phyloP scores from a whole-genome alignment of 2,797 vertebrate genomes.

The Triplophysa yarkandensis region DNA sequence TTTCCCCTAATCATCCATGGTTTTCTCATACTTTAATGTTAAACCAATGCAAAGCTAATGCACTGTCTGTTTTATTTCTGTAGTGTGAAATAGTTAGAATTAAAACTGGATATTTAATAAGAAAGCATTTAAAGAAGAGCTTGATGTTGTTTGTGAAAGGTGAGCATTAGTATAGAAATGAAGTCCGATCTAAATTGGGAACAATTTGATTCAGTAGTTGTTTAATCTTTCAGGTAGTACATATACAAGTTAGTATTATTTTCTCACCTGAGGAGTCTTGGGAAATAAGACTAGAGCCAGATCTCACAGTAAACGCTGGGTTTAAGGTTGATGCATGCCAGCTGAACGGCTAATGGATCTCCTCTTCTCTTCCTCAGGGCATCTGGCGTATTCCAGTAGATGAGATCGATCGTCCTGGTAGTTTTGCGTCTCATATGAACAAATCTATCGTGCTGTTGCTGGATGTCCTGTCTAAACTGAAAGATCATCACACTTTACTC shows the following conservation, averaged over 20 bases:
- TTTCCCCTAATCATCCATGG: no score
- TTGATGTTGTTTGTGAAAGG: neutral
- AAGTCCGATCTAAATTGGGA: neutral
- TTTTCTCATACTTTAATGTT: neutral
- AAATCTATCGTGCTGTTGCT: conserved; percentile 94
- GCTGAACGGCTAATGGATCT: neutral
- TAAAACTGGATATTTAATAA: neutral
- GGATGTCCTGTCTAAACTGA: conserved; percentile 90
- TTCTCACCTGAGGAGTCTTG: conserved; percentile 3
- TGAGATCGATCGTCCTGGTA: conserved; percentile 98
- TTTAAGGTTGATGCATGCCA: neutral
- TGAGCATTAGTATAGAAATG: neutral
- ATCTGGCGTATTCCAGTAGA: conserved; percentile 99
- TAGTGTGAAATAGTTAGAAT: neutral
- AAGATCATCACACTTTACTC: conserved; percentile 92
- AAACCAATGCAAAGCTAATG: neutral
- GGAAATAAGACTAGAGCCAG: conserved; percentile 5
- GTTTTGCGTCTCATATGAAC: conserved; percentile 99
- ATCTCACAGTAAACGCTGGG: neutral
- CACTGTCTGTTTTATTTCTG: neutral
- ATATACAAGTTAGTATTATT: neutral
- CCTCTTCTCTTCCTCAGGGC: conserved; percentile 76
- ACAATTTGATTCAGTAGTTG: conserved; percentile 7
- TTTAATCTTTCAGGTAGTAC: neutral
- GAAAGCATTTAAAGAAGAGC: neutral